A percentile compares a stretch with the other conserved stretches of the same genome.
These are phyloP conservation scores for Aricia agestis DNA, from an alignment of 1,140 invertebrate species.

Conservation along the genomic window DNA sequence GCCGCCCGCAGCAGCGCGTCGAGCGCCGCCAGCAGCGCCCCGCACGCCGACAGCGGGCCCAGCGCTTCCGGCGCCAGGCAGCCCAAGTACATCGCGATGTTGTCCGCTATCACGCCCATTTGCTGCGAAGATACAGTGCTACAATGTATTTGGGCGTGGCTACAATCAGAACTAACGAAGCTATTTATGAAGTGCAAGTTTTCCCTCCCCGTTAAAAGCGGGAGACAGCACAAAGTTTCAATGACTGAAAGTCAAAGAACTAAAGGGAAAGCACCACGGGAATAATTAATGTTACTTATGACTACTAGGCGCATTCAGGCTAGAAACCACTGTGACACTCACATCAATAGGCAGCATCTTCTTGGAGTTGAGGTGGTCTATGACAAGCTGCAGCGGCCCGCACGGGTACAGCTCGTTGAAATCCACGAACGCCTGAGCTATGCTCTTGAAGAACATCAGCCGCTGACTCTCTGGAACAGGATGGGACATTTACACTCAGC, in stretches of 20 bases:
- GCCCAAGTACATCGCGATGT: conserved; percentile 95
- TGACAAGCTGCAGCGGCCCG: conserved; percentile 91
- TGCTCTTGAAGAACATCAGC: conserved; percentile 93
- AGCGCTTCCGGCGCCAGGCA: conserved; percentile 91
- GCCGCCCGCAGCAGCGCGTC: conserved; percentile 91
- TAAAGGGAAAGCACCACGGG: no score
- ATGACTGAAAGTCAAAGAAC: no score
- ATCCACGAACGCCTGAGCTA: conserved; percentile 94
- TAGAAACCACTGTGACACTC: conserved; percentile 32
- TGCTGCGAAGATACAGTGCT: conserved; percentile 35
- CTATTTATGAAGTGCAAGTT: no score
- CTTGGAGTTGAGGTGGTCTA: conserved; percentile 93
- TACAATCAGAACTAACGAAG: no score
- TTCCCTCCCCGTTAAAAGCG: no score
- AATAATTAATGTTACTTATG: no score
- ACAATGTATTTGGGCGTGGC: no score
- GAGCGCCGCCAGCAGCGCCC: conserved; percentile 86
- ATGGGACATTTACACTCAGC: no score
- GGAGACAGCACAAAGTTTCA: no score
- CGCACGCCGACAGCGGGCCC: conserved; percentile 84
- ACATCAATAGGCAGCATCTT: conserved; percentile 89
- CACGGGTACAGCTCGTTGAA: conserved; percentile 97
- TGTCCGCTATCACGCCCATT: conserved; percentile 72
- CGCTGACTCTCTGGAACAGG: conserved; percentile 79
- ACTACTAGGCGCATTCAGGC: not conserved